These are phyloP conservation scores for Medauroidea extradentata DNA, from an alignment of 1,140 invertebrate genomes.

Conservation along the genomic window DNA sequence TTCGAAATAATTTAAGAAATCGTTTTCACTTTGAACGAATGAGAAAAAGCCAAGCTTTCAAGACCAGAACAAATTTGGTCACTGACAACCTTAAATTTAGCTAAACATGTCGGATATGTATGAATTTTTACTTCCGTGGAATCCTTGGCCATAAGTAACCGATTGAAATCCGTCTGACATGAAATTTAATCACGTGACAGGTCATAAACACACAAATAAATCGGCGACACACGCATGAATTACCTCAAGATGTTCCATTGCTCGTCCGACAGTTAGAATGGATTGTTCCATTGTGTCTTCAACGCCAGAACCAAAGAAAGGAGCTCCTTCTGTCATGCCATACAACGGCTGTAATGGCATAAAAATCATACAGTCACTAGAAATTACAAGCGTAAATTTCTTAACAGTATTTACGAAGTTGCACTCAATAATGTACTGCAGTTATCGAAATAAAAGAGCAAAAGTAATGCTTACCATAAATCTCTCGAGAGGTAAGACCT, in stretches of 20 bases:
- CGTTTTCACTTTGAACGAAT: no score
- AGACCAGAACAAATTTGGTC: no score
- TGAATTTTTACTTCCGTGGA: no score
- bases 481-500: constrained; percentile 44
- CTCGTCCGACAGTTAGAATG: constrained; percentile 70
- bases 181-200: no score
- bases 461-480: constrained; percentile 44
- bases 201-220: no score
- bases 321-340: constrained; percentile 84
- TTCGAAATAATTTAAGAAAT: no score
- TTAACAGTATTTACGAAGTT: neutral
- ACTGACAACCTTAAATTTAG: no score
- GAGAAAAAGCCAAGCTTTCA: no score
- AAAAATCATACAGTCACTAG: neutral
- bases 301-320: constrained; percentile 49
- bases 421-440: neutral
- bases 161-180: no score
- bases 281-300: constrained; percentile 60
- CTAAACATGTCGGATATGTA: no score
- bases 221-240: no score
- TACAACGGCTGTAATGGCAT: constrained; percentile 62
- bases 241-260: constrained; percentile 74
- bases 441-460: neutral
- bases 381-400: neutral
- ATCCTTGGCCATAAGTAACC: no score